phyloP scores from a whole-genome alignment of 2,888 invertebrate genomes.

The Gortyna flavago region DNA sequence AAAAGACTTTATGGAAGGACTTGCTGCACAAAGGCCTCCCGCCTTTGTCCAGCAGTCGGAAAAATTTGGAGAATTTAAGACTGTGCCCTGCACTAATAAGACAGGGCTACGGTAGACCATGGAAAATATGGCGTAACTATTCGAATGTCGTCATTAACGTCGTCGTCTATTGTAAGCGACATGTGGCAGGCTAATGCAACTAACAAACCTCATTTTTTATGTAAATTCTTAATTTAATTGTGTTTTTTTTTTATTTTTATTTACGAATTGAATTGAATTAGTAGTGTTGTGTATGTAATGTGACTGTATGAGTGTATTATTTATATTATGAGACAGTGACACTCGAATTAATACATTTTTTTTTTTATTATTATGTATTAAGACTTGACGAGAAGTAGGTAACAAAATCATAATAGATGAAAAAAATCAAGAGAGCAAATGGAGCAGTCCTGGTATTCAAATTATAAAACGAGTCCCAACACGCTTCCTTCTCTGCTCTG shows the following conservation, averaged over 20 bases:
- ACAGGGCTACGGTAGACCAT: background rate
- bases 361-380: too few relatives aligned
- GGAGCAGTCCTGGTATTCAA: background rate
- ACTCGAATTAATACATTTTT: too few relatives aligned
- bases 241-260: too few relatives aligned
- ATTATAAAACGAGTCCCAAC: slow-evolving; percentile 27
- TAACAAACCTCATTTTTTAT: too few relatives aligned
- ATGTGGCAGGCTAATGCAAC: too few relatives aligned
- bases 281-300: too few relatives aligned
- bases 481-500: slow-evolving; percentile 36
- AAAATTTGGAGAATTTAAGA: background rate
- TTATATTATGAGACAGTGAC: too few relatives aligned
- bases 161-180: too few relatives aligned
- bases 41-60: background rate
- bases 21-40: too few relatives aligned
- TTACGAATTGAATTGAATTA: too few relatives aligned
- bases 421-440: background rate
- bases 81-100: background rate
- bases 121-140: background rate
- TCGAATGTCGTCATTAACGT: background rate
- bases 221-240: too few relatives aligned
- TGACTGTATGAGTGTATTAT: too few relatives aligned
- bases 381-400: background rate
- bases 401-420: background rate
- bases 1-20: background rate